Evolutionary conservation across 37 sponge, comb jelly and placozoan genomes (phyloP).

Genomic region (Haliclona indistincta): DNA sequence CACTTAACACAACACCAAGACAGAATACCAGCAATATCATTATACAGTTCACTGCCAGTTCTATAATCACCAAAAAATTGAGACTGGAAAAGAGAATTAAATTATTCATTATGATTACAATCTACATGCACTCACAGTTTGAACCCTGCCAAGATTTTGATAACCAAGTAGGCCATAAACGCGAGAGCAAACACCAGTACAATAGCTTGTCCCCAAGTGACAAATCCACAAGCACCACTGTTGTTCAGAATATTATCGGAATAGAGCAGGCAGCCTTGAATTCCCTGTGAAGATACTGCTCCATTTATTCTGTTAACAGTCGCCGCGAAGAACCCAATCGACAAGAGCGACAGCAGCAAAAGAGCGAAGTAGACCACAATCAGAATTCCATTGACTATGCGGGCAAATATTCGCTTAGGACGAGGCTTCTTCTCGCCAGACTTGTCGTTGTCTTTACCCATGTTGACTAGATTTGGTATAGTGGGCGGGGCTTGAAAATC

Average conservation of each 20-base stretch:
- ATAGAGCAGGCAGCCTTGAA: too few relatives aligned
- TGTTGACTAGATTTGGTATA: too few relatives aligned
- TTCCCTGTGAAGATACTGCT: neutral
- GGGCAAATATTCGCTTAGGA: slow-evolving; percentile 1
- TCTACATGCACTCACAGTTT: neutral
- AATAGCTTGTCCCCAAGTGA: neutral
- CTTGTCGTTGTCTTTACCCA: too few relatives aligned
- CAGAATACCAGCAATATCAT: slow-evolving; percentile 1
- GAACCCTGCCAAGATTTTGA: neutral
- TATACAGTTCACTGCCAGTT: neutral
- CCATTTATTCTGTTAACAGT: neutral
- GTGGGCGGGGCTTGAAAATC: too few relatives aligned
- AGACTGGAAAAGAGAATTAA: neutral
- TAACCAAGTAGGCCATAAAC: neutral
- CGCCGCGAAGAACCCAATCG: neutral
- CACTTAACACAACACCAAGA: neutral
- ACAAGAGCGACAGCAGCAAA: neutral
- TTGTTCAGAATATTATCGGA: too few relatives aligned
- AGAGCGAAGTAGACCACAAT: neutral
- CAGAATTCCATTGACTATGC: neutral
- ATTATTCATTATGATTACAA: neutral
- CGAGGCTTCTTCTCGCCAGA: too few relatives aligned
- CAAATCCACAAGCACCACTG: slow-evolving; percentile 1
- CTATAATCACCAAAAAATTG: neutral
- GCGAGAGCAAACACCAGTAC: neutral